Base-by-base conservation (phyloP, 2,888 invertebrate genomes). In the Dysmachus trigonus region DNA sequence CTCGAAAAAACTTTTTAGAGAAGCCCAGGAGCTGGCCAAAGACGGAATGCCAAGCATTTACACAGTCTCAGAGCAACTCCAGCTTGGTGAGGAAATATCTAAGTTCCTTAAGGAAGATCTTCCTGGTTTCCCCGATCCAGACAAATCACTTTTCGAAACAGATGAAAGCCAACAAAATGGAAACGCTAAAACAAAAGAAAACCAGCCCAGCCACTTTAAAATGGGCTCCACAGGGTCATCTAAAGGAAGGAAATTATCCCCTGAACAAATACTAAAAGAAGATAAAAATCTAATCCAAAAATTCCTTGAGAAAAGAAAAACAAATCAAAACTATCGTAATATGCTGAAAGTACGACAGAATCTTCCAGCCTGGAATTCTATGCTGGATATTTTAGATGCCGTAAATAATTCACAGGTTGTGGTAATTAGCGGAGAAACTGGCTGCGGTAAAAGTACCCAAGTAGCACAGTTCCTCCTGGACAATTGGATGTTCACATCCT, bases 391-490 rank as follows among this genome's bases (percentile, higher is more conserved):
- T 89, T 91, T 97, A 86, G 93, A 94, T 87, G 93, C 94, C 0
- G 93, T 97, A 53, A 92, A 93, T 47, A 93, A 93, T 85, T 94
- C 95, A 85, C 91, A 94, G 93, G 94, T 95, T 4, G 92, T 95
- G 22, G 96, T 97, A 0, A 95, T 97, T 88, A 96, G 96, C 74
- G 97, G 97, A 2, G 96, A 96, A 91, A 97, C 97, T 0, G 97
- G 97, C 0, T 97, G 96, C 89, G 97, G 96, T 79, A 97, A 97
- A 91, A 96, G 95, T 90, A 96, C 96, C 0, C 96, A 98, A 94
- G 95, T 98, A n/a, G 98, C 98, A 0, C 98, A 99, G 91, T 98
- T 96, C 92, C 95, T 99, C 74, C 91, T 99, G 35, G 98, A 99
- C 90, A 94, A 97, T 87, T 97, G 97, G 95, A 92, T 98, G 82